A percentile compares a stretch with the other conserved stretches of the same genome.
phyloP scores from a whole-genome alignment of 2,797 vertebrate genomes.

The Danionella dracula region DNA sequence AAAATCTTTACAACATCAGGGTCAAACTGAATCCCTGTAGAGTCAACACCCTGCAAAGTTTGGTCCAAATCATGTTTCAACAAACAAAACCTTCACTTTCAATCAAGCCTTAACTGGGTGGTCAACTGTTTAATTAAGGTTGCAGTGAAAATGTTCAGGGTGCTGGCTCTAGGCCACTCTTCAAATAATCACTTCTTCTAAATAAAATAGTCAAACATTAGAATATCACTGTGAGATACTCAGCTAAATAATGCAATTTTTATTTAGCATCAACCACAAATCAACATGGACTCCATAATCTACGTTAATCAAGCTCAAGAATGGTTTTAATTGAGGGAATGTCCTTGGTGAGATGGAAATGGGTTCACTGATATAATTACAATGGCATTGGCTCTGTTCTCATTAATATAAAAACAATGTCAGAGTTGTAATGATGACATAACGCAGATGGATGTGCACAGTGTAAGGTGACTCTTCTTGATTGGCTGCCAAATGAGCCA shows the following conservation, averaged over 20 bases:
- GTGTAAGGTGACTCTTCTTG: constrained; percentile 39
- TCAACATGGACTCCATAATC: constrained; percentile 29
- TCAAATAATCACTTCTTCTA: background rate
- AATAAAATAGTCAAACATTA: background rate
- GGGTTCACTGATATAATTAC: constrained; percentile 35
- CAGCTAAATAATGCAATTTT: constrained; percentile 10
- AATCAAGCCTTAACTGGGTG: too few species aligned
- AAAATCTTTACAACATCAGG: too few species aligned
- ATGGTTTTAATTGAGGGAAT: constrained; percentile 51
- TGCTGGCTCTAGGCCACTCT: too few species aligned
- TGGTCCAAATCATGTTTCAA: too few species aligned
- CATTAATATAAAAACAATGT: constrained; percentile 58
- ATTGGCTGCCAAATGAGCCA: constrained; percentile 20
- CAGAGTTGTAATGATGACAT: constrained; percentile 58
- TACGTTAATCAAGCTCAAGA: constrained; percentile 47
- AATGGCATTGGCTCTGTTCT: constrained; percentile 39
- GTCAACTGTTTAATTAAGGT: too few species aligned
- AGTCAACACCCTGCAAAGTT: too few species aligned
- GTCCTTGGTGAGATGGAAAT: constrained; percentile 47
- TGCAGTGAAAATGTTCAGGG: too few species aligned
- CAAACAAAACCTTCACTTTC: too few species aligned
- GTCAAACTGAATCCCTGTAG: too few species aligned
- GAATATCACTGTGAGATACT: background rate
- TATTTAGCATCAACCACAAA: constrained; percentile 15
- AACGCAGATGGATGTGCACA: constrained; percentile 57